Percentiles rank a stretch among this genome's conserved stretches.
These are phyloP conservation scores for Nicator chloris DNA, from an alignment of 2,113 vertebrate species.

Conservation along the genomic window DNA sequence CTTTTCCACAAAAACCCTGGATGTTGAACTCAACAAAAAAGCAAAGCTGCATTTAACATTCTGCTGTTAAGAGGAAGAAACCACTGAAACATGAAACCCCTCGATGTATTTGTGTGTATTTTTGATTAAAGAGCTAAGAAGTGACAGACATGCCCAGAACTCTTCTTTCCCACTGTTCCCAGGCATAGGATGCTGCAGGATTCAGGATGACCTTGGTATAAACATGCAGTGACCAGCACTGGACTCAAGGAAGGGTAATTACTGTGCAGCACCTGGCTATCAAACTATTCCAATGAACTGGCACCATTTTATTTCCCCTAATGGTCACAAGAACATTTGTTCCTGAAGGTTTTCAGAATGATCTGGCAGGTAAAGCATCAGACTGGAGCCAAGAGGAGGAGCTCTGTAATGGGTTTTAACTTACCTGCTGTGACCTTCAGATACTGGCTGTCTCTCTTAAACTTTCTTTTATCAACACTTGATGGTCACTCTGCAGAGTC, in stretches of 20 bases:
- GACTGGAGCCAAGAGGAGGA: conserved; percentile 33
- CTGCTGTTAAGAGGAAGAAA: neutral
- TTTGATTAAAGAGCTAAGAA: neutral
- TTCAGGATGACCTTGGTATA: neutral
- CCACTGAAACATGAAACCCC: neutral
- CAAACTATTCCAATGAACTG: neutral
- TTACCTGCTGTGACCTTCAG: conserved; percentile 26
- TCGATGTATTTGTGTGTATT: neutral
- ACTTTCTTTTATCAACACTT: neutral
- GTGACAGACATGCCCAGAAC: neutral
- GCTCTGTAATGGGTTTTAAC: neutral
- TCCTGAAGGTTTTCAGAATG: conserved; percentile 25
- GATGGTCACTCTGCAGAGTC: neutral
- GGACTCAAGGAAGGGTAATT: neutral
- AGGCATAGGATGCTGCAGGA: neutral
- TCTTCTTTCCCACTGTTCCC: neutral
- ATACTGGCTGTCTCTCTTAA: neutral
- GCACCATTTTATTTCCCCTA: conserved; percentile 25
- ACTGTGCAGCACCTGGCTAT: neutral
- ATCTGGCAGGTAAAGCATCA: conserved; percentile 45
- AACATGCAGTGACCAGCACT: neutral
- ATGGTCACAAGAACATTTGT: conserved; percentile 33
- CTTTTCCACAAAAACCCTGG: neutral
- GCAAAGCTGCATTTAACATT: neutral
- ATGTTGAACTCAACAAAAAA: neutral